Evolutionary conservation across 2,797 vertebrate genomes (phyloP).

Genomic region (Alectoris magna): DNA sequence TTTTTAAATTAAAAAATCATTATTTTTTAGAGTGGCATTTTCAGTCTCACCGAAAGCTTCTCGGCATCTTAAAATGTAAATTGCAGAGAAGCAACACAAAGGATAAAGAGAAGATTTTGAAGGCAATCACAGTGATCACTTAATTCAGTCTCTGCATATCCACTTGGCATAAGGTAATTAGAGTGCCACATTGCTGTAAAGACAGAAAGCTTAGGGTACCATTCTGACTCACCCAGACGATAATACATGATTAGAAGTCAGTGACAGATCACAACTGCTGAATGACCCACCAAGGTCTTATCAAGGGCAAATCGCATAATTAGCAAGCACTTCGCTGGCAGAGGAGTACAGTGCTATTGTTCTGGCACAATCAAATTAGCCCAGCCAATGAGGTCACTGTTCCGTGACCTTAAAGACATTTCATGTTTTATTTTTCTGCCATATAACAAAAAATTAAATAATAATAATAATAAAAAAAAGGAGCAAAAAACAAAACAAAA

Average conservation of each 20-base stretch:
- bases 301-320: slow-evolving; percentile 94
- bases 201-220: slow-evolving; percentile 87
- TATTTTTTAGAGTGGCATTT: slow-evolving; percentile 76
- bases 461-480: no score
- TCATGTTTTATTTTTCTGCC: slow-evolving; percentile 77
- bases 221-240: slow-evolving; percentile 92
- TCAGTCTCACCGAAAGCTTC: slow-evolving; percentile 79
- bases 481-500: not conserved
- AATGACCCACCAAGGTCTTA: slow-evolving; percentile 96
- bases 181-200: slow-evolving; percentile 85
- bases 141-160: slow-evolving; percentile 88
- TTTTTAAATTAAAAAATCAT: slow-evolving; percentile 74
- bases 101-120: slow-evolving; percentile 85
- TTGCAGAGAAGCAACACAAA: slow-evolving; percentile 84
- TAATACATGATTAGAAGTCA: slow-evolving; percentile 99
- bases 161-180: slow-evolving; percentile 91
- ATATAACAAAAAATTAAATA: slow-evolving; percentile 49
- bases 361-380: slow-evolving; percentile 97
- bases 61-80: slow-evolving; percentile 85
- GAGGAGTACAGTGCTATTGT: slow-evolving; percentile 87
- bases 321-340: slow-evolving; percentile 94
- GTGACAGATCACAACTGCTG: slow-evolving; percentile 97
- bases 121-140: slow-evolving; percentile 87
- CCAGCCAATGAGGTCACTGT: slow-evolving; percentile 91
- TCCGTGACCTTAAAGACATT: slow-evolving; percentile 88